Percentiles rank a stretch among this genome's conserved stretches.
Evolutionary conservation across 2,888 invertebrate genomes (phyloP).

Genomic region (Idaea straminata): DNA sequence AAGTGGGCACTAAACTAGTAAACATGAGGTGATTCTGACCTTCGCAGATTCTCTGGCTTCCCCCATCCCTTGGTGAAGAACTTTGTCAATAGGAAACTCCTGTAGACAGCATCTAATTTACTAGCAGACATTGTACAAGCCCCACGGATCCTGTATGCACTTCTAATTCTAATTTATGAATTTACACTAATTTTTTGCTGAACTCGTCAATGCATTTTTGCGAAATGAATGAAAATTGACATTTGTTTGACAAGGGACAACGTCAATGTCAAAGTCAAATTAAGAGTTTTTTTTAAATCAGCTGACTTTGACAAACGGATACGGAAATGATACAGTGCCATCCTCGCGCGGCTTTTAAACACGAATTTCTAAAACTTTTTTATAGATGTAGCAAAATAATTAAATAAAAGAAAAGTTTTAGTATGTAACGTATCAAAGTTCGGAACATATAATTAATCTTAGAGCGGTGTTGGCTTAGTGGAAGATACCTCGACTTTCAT

Average conservation of each 20-base stretch:
- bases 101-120: constrained; percentile 88
- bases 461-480: too few relatives aligned
- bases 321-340: background rate
- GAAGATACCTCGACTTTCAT: too few relatives aligned
- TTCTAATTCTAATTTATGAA: constrained; percentile 31
- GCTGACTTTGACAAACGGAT: constrained; percentile 14
- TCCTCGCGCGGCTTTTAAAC: background rate
- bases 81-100: constrained; percentile 91
- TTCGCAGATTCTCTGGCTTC: constrained; percentile 92
- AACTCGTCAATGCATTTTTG: constrained; percentile 50
- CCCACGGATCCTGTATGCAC: constrained; percentile 28
- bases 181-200: constrained; percentile 20
- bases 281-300: constrained; percentile 31
- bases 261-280: constrained; percentile 8
- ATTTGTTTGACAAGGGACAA: constrained; percentile 24
- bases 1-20: constrained; percentile 7
- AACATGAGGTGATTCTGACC: constrained; percentile 70
- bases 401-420: too few relatives aligned
- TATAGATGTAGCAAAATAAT: too few relatives aligned
- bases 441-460: too few relatives aligned
- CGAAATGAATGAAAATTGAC: constrained; percentile 14
- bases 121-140: constrained; percentile 78
- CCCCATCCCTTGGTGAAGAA: constrained; percentile 99
- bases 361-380: too few relatives aligned
- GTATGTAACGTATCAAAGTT: too few relatives aligned